phyloP scores from a whole-genome alignment of 2,113 vertebrate genomes.

The Nycticorax nycticorax region DNA sequence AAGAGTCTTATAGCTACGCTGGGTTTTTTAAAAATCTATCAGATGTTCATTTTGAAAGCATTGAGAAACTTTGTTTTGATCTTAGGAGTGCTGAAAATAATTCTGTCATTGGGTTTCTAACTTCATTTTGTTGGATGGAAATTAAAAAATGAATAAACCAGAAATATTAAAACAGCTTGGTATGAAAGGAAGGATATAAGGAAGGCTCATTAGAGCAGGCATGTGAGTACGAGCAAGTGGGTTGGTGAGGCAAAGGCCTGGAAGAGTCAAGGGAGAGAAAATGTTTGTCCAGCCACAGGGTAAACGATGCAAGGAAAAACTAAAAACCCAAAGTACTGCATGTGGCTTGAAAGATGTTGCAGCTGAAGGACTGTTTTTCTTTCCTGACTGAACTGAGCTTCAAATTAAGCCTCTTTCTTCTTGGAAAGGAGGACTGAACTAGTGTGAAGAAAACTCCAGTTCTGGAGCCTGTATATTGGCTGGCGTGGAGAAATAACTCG shows the following conservation, averaged over 20 bases:
- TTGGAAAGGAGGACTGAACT: neutral
- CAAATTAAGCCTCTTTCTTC: neutral
- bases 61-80: neutral
- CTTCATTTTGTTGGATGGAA: neutral
- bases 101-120: neutral
- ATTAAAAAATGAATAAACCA: neutral
- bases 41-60: neutral
- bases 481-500: accelerated
- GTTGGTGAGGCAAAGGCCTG: neutral
- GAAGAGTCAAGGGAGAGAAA: conserved; percentile 5
- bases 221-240: neutral
- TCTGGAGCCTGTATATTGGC: neutral
- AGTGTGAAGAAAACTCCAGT: neutral
- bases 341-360: neutral
- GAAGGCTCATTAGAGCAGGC: neutral
- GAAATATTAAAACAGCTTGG: neutral
- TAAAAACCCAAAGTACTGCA: neutral
- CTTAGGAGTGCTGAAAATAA: neutral
- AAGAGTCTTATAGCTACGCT: neutral
- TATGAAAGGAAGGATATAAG: neutral
- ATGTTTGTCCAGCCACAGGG: neutral
- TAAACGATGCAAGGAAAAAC: neutral
- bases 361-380: neutral
- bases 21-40: neutral
- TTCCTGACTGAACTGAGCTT: neutral